These are phyloP conservation scores for Drosophila ananassae DNA, from an alignment of 1,140 invertebrate genomes.

Conservation along the genomic window DNA sequence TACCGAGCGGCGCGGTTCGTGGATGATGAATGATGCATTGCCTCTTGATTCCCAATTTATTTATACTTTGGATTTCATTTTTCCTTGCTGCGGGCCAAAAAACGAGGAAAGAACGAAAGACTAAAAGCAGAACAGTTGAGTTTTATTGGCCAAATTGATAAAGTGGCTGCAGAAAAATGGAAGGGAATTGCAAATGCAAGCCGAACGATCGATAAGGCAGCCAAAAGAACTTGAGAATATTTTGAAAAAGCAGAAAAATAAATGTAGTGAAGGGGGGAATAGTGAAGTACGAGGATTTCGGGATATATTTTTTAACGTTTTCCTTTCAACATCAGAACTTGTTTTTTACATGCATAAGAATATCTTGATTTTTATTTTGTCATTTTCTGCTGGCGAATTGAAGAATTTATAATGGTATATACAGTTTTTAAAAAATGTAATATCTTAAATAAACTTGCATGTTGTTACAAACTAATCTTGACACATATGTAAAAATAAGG, in stretches of 20 bases:
- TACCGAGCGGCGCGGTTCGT: conserved; percentile 4
- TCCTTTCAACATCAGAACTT: conserved; percentile 7
- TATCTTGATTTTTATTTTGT: neutral
- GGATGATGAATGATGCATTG: conserved; percentile 53
- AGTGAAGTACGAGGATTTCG: conserved; percentile 32
- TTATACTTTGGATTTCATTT: conserved; percentile 8
- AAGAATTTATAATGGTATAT: too few relatives aligned
- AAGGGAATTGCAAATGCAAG: conserved; percentile 48
- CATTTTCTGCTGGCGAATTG: too few relatives aligned
- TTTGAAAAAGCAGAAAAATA: neutral
- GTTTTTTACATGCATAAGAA: conserved; percentile 42
- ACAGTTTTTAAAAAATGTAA: neutral
- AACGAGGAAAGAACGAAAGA: conserved; percentile 14
- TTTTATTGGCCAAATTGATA: conserved; percentile 63
- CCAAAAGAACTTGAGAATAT: conserved; percentile 8
- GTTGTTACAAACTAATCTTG: neutral
- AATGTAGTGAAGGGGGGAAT: neutral
- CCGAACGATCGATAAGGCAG: conserved; percentile 39
- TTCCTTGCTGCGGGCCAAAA: conserved; percentile 20
- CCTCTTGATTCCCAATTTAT: conserved; percentile 9
- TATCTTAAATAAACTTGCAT: neutral
- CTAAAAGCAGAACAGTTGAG: conserved; percentile 50
- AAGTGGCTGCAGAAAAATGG: conserved; percentile 47
- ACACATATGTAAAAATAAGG: neutral
- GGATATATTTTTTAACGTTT: conserved; percentile 36